A percentile compares a stretch with the other conserved stretches of the same genome.
phyloP scores from a whole-genome alignment of 2,797 vertebrate species.

The Chaenodraco wilsoni region DNA sequence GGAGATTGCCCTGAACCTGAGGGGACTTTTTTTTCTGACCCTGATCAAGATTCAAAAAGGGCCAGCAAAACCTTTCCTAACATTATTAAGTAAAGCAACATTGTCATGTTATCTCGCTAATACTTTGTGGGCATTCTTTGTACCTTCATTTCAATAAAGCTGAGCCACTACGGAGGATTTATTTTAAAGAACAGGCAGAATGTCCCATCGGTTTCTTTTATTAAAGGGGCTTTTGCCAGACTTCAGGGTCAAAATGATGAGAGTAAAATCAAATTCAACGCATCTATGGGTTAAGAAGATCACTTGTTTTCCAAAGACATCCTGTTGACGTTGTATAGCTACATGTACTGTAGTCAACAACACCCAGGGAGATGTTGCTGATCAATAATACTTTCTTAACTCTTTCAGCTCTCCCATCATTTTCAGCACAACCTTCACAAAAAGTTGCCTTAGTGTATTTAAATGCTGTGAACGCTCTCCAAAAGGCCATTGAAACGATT shows the following conservation, averaged over 20 bases:
- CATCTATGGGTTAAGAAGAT: neutral
- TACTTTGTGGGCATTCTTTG: conserved; percentile 1
- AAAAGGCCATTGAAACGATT: neutral
- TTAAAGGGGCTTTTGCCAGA: neutral
- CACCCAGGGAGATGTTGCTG: conserved; percentile 2
- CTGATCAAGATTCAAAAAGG: conserved; percentile 11
- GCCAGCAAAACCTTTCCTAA: neutral
- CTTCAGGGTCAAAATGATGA: neutral
- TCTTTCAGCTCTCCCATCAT: neutral
- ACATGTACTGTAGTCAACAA: neutral
- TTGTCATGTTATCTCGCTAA: conserved; percentile 1
- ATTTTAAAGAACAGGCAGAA: conserved; percentile 14
- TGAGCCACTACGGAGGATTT: conserved; percentile 9
- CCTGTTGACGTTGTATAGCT: conserved; percentile 2
- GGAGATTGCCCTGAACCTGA: conserved; percentile 12
- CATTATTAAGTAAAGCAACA: neutral
- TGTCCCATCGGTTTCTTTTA: neutral
- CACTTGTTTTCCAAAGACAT: neutral
- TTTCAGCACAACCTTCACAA: neutral
- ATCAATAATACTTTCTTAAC: no score
- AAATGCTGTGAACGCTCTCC: neutral
- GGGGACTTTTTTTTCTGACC: conserved; percentile 14
- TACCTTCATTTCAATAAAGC: conserved; percentile 8
- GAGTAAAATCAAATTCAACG: no score
- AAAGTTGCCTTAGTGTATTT: neutral